These are phyloP conservation scores for Echinops telfairi DNA, from an alignment of 2,113 vertebrate species.

Conservation along the genomic window DNA sequence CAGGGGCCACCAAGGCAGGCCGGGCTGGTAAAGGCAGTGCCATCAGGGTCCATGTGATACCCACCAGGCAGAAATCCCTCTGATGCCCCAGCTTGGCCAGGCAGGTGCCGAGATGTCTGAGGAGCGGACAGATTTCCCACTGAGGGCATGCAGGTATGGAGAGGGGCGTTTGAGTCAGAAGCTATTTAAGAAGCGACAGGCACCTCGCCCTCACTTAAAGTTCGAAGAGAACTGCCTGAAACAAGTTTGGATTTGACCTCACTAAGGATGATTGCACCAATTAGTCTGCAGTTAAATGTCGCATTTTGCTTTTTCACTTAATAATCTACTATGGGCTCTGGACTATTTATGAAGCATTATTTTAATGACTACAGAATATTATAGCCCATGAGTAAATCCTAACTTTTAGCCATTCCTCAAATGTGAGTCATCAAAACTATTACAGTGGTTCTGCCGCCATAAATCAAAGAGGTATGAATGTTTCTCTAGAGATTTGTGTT, in stretches of 20 bases:
- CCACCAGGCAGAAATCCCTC: background rate
- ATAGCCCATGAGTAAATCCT: background rate
- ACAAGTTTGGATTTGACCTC: background rate
- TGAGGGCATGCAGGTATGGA: too few relatives aligned
- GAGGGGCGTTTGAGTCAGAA: too few relatives aligned
- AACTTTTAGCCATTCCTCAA: background rate
- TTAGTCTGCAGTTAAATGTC: background rate
- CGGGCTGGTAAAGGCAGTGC: background rate
- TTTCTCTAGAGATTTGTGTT: background rate
- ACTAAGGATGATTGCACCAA: background rate
- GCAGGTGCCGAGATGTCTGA: background rate
- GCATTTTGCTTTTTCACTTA: background rate
- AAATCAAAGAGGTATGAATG: background rate
- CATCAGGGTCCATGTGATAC: background rate
- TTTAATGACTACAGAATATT: background rate
- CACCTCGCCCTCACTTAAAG: background rate
- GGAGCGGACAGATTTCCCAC: background rate
- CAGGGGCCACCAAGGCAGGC: background rate
- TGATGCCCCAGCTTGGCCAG: background rate
- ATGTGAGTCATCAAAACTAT: background rate
- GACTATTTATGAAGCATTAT: background rate
- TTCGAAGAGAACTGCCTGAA: background rate
- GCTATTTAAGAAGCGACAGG: background rate
- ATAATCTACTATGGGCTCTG: background rate
- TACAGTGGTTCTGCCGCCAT: background rate